A percentile compares a stretch with the other conserved stretches of the same genome.
Conservation (phyloP, 2,797 vertebrate genomes). For the Meda fulgida region DNA sequence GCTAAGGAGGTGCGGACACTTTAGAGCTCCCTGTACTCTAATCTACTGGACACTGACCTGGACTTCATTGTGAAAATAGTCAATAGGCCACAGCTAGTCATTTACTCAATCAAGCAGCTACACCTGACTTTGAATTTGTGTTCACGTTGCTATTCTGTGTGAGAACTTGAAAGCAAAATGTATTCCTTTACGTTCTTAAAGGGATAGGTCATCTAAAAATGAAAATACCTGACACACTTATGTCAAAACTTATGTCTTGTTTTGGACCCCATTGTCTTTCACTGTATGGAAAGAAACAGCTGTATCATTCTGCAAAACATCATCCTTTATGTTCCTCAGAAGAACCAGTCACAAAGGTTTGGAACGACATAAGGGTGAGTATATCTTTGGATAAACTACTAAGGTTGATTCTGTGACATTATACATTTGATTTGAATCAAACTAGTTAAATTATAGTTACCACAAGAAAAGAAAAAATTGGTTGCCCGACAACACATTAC, state of each 20-base stretch:
- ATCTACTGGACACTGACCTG: conserved; percentile 79
- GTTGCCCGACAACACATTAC: not conserved
- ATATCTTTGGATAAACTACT: not conserved
- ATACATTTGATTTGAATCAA: not conserved
- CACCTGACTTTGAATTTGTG: conserved; percentile 31
- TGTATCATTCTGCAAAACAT: not conserved
- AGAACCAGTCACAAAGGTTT: not conserved
- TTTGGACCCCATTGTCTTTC: not conserved
- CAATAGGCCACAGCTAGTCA: conserved; percentile 67
- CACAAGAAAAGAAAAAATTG: not conserved
- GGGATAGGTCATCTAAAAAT: not conserved
- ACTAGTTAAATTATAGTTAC: not conserved
- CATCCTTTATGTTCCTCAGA: not conserved
- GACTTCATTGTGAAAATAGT: conserved; percentile 72
- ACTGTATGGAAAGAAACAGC: not conserved
- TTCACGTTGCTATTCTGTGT: not conserved
- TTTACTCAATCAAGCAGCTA: conserved; percentile 50
- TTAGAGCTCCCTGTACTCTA: conserved; percentile 65
- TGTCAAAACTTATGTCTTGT: not conserved
- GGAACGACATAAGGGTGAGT: not conserved
- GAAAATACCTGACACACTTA: not conserved
- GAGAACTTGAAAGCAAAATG: not conserved
- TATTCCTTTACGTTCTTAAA: not conserved
- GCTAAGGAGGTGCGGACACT: conserved; percentile 66
- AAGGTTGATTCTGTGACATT: not conserved